A percentile compares a stretch with the other conserved stretches of the same genome.
Evolutionary conservation across 1,140 invertebrate species (phyloP).

Genomic region (Plectus sambesii): DNA sequence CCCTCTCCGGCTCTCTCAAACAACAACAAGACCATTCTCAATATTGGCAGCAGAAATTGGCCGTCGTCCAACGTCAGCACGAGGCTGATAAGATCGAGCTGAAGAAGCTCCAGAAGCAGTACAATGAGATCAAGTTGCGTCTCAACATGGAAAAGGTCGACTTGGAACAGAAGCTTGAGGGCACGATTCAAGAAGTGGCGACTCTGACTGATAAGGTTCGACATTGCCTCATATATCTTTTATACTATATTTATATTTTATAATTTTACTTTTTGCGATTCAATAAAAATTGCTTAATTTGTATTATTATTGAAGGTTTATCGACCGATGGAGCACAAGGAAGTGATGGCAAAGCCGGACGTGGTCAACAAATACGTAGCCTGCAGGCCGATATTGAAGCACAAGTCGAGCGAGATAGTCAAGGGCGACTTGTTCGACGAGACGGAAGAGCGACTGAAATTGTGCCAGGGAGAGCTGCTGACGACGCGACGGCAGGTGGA

Average conservation of each 20-base stretch:
- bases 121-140: constrained; percentile 25
- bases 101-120: constrained; percentile 22
- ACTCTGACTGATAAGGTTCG: constrained; percentile 26
- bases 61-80: constrained; percentile 5
- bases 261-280: too few relatives aligned
- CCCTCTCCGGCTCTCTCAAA: too few relatives aligned
- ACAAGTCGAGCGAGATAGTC: constrained; percentile 20
- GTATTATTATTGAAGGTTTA: constrained; percentile 10
- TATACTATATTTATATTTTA: too few relatives aligned
- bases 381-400: constrained; percentile 36
- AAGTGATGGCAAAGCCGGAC: constrained; percentile 10
- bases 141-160: constrained; percentile 27
- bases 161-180: constrained; percentile 28
- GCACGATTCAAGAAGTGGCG: constrained; percentile 35
- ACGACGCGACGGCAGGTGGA: constrained; percentile 23
- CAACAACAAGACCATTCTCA: too few relatives aligned
- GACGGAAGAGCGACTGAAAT: constrained; percentile 23
- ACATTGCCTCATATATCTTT: background rate
- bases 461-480: constrained; percentile 20
- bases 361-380: constrained; percentile 40
- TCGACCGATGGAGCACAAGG: background rate
- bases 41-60: too few relatives aligned
- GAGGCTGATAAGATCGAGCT: constrained; percentile 20
- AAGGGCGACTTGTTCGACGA: constrained; percentile 33
- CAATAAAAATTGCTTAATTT: too few relatives aligned